Conservation (phyloP, 2,797 vertebrate species). For the Parauchenoglanis punctatus region DNA sequence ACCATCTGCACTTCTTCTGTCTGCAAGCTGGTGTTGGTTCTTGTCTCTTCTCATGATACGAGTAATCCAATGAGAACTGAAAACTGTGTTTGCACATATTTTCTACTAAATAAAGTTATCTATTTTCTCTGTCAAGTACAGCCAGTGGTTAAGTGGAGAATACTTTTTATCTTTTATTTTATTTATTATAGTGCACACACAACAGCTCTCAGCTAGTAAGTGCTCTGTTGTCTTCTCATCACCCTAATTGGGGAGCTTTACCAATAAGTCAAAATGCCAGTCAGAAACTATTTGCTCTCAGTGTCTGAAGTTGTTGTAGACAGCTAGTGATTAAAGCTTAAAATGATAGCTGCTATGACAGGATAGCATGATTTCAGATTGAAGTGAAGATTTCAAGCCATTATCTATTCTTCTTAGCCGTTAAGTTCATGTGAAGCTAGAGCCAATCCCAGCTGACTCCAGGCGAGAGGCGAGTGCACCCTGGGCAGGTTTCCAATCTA, state of each 20-base stretch:
- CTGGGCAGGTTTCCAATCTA: too few species aligned
- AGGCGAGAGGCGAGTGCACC: too few species aligned
- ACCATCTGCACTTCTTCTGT: conserved; percentile 1
- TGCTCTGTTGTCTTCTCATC: not conserved
- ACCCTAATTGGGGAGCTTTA: not conserved
- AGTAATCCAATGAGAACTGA: not conserved
- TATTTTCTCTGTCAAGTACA: conserved; percentile 5
- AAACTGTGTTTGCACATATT: not conserved
- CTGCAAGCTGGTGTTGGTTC: conserved; percentile 5
- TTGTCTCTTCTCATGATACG: not conserved
- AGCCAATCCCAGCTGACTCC: too few species aligned
- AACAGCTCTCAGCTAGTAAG: not conserved
- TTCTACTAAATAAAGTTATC: not conserved
- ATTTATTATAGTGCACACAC: not conserved
- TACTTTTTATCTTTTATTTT: not conserved
- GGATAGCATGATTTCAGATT: not conserved
- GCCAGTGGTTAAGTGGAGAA: not conserved
- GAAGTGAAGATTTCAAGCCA: not conserved
- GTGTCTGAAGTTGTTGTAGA: not conserved
- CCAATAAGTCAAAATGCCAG: not conserved
- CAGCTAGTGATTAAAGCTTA: not conserved
- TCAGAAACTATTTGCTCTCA: not conserved
- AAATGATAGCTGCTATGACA: not conserved
- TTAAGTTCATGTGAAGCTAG: too few species aligned
- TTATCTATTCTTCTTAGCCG: too few species aligned